Evolutionary conservation across 2,113 vertebrate genomes (phyloP), one percentile per base, ranked within the genome.

Genomic region (Perca fluviatilis): DNA sequence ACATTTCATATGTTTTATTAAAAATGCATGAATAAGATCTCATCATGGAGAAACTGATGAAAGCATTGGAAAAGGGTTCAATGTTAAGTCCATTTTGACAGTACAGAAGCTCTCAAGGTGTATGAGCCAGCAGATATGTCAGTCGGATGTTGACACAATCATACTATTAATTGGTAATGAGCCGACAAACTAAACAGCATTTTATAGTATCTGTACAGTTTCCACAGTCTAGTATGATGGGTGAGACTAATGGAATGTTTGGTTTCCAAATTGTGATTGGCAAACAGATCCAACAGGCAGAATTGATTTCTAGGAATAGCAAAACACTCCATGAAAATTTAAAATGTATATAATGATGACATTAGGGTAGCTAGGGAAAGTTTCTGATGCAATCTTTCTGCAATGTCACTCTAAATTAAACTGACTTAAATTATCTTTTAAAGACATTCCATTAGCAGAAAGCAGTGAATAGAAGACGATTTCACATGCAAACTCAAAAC

Each of bases 311-410:
- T 14, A 19, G 19, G 16, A 27, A 74, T 27, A 4, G 19, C 5
- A 23, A 69, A 57, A 21, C n/a, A n/a, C 18, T 23, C 10, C 11
- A 19, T 50, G 70, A 27, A 23, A 57, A 65, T 49, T 70, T n/a
- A 9, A 43, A 71, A 53, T 0, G 18, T 60, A 33, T 33, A n/a
- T 1, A 47, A 66, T n/a, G 4, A 70, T 33, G 12, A 13, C 49
- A 14, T 54, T 43, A 43, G 10, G 40, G 40, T 11, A 43, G 10
- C 40, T 10, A 43, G 23, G 6, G 47, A 5, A 33, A 0, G 33
- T 9, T 77, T 61, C 65, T 84, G 70, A 56, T 76, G 57, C 36
- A 77, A 74, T 54, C 36, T 46, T 16, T 33, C n/a, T 57, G 72
- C 69, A 80, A 77, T 58, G 60, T 9, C 30, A 46, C n/a, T 72